Evolutionary conservation across 1,140 invertebrate species (phyloP).

Genomic region (Marisa cornuarietis): DNA sequence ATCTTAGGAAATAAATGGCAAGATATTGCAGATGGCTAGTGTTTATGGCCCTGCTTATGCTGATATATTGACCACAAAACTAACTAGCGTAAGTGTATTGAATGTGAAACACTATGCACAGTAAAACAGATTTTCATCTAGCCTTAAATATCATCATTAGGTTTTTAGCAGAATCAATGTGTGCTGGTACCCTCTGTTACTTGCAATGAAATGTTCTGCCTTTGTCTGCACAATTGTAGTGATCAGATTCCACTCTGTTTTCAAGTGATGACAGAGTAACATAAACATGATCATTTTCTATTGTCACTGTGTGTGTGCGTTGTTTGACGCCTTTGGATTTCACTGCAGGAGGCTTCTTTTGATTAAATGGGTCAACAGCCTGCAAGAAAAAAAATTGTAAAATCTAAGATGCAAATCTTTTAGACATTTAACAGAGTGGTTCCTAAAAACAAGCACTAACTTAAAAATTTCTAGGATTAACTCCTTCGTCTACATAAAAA

Average conservation of each 20-base stretch:
- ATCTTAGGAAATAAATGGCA: too few species aligned
- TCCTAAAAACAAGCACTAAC: not conserved
- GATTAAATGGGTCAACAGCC: constrained; percentile 45
- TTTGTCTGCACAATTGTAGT: constrained; percentile 41
- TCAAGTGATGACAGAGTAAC: constrained; percentile 32
- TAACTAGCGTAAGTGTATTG: too few species aligned
- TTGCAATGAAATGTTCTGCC: constrained; percentile 21
- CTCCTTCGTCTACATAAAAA: too few species aligned
- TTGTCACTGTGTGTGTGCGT: constrained; percentile 41
- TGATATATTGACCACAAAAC: too few species aligned
- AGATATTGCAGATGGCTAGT: too few species aligned
- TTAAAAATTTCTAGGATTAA: too few species aligned
- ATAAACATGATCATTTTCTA: constrained; percentile 37
- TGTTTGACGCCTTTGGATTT: constrained; percentile 42
- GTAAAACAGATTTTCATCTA: too few species aligned
- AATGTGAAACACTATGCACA: too few species aligned
- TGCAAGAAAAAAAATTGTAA: constrained; percentile 22
- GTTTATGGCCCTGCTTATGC: too few species aligned
- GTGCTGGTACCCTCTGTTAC: constrained; percentile 63
- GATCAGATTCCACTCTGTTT: constrained; percentile 41
- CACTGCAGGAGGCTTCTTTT: constrained; percentile 38
- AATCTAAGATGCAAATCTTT: not conserved
- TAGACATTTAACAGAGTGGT: not conserved
- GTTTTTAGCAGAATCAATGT: too few species aligned
- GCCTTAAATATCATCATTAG: too few species aligned